Evolutionary conservation across 2,113 vertebrate genomes (phyloP), one percentile per base, ranked within the genome.

Genomic region (Machaerirhynchus nigripectus): DNA sequence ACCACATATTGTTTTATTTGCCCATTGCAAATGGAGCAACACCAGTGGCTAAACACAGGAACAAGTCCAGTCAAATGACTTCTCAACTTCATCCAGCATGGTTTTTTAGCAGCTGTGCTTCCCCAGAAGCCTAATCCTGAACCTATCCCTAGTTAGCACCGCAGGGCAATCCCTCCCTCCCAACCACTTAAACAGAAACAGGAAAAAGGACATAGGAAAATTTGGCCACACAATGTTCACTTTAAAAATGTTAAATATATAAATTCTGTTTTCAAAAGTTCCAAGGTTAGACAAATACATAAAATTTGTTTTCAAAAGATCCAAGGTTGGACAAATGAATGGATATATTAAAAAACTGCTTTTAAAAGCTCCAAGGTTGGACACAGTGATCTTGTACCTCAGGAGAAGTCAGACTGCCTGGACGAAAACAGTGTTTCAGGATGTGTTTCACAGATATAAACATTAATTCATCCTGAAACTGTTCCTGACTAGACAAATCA

Each of bases 171-270:
- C 33, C 5, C 30, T 64, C 30, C 39, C 22, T 78, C n/a, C 40
- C 1, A 0, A 49, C 28, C 1, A 1, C 56, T 89, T 4, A 2
- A 39, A 49, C 11, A 65, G 57, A 53, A 86, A 35, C 5, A 65
- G 27, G 10, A 33, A 81, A 73, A 85, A 27, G 16, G 23, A 24
- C 27, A 11, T 2, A 47, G 31, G 46, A 69, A 96, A 69, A 49
- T 68, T 17, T 85, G 49, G 49, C 21, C 26, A 19, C 20, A 40
- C 6, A 63, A 21, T 8, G 5, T 8, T 76, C 7, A 22, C 60
- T 77, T 89, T 5, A 28, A 27, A 88, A 63, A 81, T 4, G 6
- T 60, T 78, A 59, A 67, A 40, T 47, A 63, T 7, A n/a, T 9
- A 42, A 59, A 82, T 35, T 23, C 13, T 30, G 11, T 16, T 82